Evolutionary conservation across 2,113 vertebrate genomes (phyloP).

Genomic region (Fregata magnificens): DNA sequence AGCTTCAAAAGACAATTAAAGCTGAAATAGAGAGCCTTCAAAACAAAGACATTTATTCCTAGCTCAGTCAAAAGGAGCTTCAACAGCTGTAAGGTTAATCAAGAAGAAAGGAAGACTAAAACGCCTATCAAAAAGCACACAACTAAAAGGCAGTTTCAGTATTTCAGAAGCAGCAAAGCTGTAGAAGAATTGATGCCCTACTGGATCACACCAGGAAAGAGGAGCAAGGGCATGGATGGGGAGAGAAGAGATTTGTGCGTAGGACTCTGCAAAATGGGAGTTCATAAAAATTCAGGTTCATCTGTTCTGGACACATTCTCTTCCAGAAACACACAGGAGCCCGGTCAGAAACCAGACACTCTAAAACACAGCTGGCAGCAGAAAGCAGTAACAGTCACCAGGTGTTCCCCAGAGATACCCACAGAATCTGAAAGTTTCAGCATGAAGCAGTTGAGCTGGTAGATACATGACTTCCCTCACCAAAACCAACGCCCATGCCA

Average conservation of each 20-base stretch:
- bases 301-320: background rate
- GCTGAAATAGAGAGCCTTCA: background rate
- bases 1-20: background rate
- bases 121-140: background rate
- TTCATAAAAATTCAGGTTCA: background rate
- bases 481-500: background rate
- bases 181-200: background rate
- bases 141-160: background rate
- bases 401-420: background rate
- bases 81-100: background rate
- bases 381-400: background rate
- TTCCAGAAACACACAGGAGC: background rate
- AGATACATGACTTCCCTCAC: background rate
- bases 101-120: background rate
- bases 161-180: background rate
- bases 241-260: fast-evolving
- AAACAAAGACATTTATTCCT: background rate
- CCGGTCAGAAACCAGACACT: background rate
- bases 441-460: background rate
- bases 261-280: background rate
- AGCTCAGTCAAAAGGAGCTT: background rate
- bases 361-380: background rate
- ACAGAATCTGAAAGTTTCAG: background rate
- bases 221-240: fast-evolving
- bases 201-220: background rate